phyloP scores from a whole-genome alignment of 2,113 vertebrate species.

The human region GRCh38 chrX:130736501-130737000 shows the following conservation, averaged over 20 bases:
- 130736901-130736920: neutral
- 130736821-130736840: neutral
- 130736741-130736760: neutral
- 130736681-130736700: neutral
- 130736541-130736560: neutral
- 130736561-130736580: neutral
- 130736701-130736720: neutral
- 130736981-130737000: neutral
- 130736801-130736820: constrained; percentile 1
- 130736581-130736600: neutral
- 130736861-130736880: neutral
- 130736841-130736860: constrained; percentile 25
- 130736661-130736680: neutral
- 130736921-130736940: neutral
- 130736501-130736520: neutral
- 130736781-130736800: neutral
- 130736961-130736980: constrained; percentile 1
- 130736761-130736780: neutral
- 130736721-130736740: constrained; percentile 34
- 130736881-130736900: neutral
- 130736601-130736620: neutral
- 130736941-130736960: neutral
- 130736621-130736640: constrained; percentile 31
- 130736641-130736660: neutral
- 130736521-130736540: neutral